Evolutionary conservation across 2,888 invertebrate species (phyloP).

Genomic region (Melinopterus prodromus): DNA sequence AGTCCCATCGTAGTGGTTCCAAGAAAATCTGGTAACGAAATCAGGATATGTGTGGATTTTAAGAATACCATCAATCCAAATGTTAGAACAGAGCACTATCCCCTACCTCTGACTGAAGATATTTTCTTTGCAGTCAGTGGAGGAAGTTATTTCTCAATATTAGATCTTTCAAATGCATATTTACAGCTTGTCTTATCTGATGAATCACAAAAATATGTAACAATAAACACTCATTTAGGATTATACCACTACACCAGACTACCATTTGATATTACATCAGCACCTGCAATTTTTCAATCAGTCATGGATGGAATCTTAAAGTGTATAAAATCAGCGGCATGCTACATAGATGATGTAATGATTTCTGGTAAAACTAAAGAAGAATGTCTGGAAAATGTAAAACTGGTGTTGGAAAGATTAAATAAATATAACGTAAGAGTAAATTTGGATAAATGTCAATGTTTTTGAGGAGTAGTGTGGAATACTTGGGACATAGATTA

Average conservation of each 20-base stretch:
- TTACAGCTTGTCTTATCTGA: slow-evolving; percentile 41
- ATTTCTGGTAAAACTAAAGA: slow-evolving; percentile 18
- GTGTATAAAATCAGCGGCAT: neutral
- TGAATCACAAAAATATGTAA: slow-evolving; percentile 37
- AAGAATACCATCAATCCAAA: slow-evolving; percentile 43
- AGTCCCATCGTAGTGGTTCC: too few relatives aligned
- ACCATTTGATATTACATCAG: slow-evolving; percentile 40
- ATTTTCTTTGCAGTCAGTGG: slow-evolving; percentile 44
- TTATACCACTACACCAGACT: slow-evolving; percentile 40
- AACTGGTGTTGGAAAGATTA: slow-evolving; percentile 7
- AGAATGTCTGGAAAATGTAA: slow-evolving; percentile 26
- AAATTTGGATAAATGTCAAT: slow-evolving; percentile 32
- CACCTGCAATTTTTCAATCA: slow-evolving; percentile 12
- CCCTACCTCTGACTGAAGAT: slow-evolving; percentile 46
- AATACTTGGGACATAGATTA: slow-evolving; percentile 32
- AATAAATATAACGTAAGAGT: slow-evolving; percentile 30
- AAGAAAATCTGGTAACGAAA: slow-evolving; percentile 37
- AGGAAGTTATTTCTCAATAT: slow-evolving; percentile 40
- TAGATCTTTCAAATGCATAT: slow-evolving; percentile 44
- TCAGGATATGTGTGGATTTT: slow-evolving; percentile 48
- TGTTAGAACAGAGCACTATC: slow-evolving; percentile 44
- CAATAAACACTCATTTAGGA: slow-evolving; percentile 43
- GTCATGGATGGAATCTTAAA: slow-evolving; percentile 28
- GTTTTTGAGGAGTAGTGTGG: slow-evolving; percentile 29
- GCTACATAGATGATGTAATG: slow-evolving; percentile 31